Conservation (phyloP, 1,140 invertebrate genomes). For the Orchesella cincta region DNA sequence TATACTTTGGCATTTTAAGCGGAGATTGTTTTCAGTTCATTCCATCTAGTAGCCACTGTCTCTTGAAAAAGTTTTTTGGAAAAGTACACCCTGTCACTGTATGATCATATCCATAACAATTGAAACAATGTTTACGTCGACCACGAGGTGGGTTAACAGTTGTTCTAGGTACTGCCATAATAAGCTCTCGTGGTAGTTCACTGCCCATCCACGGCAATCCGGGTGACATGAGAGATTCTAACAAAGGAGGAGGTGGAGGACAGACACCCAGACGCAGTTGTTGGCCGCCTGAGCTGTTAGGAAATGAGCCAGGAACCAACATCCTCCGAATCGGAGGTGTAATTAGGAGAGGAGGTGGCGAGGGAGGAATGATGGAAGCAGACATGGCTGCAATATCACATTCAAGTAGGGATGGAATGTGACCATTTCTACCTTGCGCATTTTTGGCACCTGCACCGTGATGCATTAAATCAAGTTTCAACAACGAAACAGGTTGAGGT, state of each 20-base stretch:
- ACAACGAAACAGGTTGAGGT: not conserved
- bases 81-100: not conserved
- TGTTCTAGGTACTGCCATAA: not conserved
- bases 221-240: not conserved
- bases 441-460: not conserved
- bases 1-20: too few relatives aligned
- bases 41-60: not conserved
- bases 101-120: slow-evolving; percentile 10
- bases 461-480: not conserved
- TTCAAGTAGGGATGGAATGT: slow-evolving; percentile 8
- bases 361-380: not conserved
- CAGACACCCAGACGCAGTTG: not conserved
- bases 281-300: not conserved
- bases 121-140: slow-evolving; percentile 8
- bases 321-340: not conserved
- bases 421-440: not conserved
- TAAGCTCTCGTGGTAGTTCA: not conserved
- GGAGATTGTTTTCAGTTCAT: too few relatives aligned
- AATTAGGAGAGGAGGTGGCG: not conserved
- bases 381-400: not conserved
- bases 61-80: slow-evolving; percentile 3
- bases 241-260: not conserved
- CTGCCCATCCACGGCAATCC: not conserved
- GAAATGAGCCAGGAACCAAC: not conserved
- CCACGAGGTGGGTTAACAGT: not conserved